phyloP scores from a whole-genome alignment of 2,797 vertebrate genomes.

The Alcedo quadribrachys region DNA sequence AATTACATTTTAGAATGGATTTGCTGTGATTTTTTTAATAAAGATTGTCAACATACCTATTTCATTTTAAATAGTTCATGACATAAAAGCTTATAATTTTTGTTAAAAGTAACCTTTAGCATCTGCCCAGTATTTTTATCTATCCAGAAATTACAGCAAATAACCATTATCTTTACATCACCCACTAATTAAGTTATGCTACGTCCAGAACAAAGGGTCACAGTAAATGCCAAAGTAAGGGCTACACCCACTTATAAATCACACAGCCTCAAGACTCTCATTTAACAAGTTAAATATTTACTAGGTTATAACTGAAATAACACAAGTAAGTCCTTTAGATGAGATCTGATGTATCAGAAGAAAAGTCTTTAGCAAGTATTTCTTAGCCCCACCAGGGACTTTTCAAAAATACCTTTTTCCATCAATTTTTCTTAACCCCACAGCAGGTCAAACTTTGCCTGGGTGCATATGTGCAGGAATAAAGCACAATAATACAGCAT shows the following conservation, averaged over 20 bases:
- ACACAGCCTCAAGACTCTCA: background rate
- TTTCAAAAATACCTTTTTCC: background rate
- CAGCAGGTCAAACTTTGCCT: background rate
- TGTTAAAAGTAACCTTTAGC: background rate
- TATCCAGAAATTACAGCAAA: background rate
- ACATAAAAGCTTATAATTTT: background rate
- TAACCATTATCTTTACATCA: background rate
- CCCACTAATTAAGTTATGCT: background rate
- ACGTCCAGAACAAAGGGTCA: constrained; percentile 37
- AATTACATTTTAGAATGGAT: background rate
- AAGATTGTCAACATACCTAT: background rate
- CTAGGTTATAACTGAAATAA: constrained; percentile 10
- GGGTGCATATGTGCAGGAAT: background rate
- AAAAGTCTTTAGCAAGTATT: background rate
- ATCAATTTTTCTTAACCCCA: background rate
- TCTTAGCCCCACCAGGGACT: background rate
- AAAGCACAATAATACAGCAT: background rate
- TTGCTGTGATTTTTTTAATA: background rate
- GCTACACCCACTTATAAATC: constrained; percentile 32
- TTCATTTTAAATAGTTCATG: background rate
- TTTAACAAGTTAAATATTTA: constrained; percentile 67
- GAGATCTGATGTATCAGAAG: background rate
- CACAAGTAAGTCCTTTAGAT: background rate
- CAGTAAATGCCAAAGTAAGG: constrained; percentile 39
- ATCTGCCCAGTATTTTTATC: background rate